A percentile compares a stretch with the other conserved stretches of the same genome.
phyloP scores from a whole-genome alignment of 2,888 invertebrate species.

The Calliscelio sp. region DNA sequence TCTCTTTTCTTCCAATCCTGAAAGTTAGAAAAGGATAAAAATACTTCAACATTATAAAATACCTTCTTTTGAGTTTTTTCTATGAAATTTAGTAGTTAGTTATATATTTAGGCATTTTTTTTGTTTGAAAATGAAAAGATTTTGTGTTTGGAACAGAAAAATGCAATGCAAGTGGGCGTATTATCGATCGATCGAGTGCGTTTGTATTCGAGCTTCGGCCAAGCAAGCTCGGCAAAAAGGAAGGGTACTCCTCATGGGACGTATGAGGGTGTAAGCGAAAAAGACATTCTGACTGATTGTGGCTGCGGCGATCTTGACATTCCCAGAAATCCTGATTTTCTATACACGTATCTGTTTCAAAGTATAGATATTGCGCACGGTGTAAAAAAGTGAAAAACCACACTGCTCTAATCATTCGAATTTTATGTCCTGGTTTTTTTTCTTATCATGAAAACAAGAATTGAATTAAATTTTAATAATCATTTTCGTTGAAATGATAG shows the following conservation, averaged over 20 bases:
- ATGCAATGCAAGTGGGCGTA: slow-evolving; percentile 35
- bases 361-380: slow-evolving; percentile 50
- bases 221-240: slow-evolving; percentile 76
- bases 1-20: too few species aligned
- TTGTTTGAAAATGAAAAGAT: too few species aligned
- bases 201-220: slow-evolving; percentile 49
- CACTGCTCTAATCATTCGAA: neutral
- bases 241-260: slow-evolving; percentile 83
- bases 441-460: too few species aligned
- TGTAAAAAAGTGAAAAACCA: slow-evolving; percentile 25
- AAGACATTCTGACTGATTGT: slow-evolving; percentile 86
- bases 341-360: slow-evolving; percentile 68
- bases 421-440: too few species aligned
- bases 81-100: too few species aligned
- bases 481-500: too few species aligned
- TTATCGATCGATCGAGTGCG: slow-evolving; percentile 63
- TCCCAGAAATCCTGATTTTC: slow-evolving; percentile 79
- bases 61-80: too few species aligned
- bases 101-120: too few species aligned
- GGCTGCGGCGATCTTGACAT: slow-evolving; percentile 84
- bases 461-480: too few species aligned
- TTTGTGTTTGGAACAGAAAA: slow-evolving; percentile 20
- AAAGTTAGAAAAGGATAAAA: too few species aligned
- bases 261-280: slow-evolving; percentile 85
- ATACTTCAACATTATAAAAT: too few species aligned